Evolutionary conservation across 2,888 invertebrate genomes (phyloP).

Genomic region (Drosophila niveifrons): DNA sequence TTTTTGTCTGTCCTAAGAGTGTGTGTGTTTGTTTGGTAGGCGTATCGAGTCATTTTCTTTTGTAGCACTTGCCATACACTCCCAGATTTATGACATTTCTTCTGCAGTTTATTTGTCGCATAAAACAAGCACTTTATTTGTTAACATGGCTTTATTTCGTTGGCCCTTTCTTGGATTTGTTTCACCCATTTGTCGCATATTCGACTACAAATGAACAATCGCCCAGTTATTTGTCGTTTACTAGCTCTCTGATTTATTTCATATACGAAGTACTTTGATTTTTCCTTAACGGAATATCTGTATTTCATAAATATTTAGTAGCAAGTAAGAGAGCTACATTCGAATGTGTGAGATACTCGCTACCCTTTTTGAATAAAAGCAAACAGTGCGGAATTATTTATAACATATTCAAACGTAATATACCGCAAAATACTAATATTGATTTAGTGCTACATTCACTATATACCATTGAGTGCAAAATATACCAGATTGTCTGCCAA

Average conservation of each 20-base stretch:
- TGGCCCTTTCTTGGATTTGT: neutral
- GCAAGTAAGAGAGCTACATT: too few species aligned
- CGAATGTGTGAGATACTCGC: too few species aligned
- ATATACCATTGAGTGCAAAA: too few species aligned
- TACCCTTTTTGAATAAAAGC: too few species aligned
- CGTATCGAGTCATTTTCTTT: slow-evolving; percentile 59
- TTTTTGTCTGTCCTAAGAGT: slow-evolving; percentile 26
- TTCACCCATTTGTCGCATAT: slow-evolving; percentile 48
- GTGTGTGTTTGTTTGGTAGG: slow-evolving; percentile 41
- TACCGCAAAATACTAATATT: too few species aligned
- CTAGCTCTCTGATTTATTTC: slow-evolving; percentile 38
- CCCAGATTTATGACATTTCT: slow-evolving; percentile 70
- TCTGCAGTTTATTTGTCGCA: slow-evolving; percentile 51
- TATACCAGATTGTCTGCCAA: too few species aligned
- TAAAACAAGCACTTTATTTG: slow-evolving; percentile 69
- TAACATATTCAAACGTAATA: too few species aligned
- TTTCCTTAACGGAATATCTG: neutral
- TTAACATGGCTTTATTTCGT: slow-evolving; percentile 60
- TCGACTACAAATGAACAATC: slow-evolving; percentile 46
- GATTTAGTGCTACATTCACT: too few species aligned
- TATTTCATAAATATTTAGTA: too few species aligned
- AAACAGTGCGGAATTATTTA: too few species aligned
- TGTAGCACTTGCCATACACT: slow-evolving; percentile 60
- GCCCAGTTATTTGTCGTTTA: slow-evolving; percentile 3
- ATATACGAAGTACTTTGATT: neutral